Evolutionary conservation across 2,888 invertebrate species (phyloP).

Genomic region (Globia sparganii): DNA sequence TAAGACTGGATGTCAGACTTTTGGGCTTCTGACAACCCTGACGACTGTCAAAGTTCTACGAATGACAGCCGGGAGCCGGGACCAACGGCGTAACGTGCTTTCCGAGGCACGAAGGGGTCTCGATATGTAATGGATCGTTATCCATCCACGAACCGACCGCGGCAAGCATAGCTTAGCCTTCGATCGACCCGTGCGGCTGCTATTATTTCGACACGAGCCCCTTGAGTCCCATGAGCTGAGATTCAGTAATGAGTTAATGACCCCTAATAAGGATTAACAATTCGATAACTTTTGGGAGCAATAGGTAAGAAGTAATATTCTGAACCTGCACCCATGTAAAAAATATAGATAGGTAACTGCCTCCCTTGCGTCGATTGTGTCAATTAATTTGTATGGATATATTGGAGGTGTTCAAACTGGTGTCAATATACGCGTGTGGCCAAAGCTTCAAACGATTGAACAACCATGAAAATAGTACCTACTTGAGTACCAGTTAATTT

Average conservation of each 20-base stretch:
- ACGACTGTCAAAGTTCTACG: neutral
- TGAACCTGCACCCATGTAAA: neutral
- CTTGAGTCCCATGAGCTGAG: neutral
- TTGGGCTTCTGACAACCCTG: neutral
- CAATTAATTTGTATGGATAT: neutral
- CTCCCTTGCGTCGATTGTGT: neutral
- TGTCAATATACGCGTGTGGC: neutral
- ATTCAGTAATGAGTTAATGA: neutral
- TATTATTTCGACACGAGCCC: neutral
- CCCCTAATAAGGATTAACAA: neutral
- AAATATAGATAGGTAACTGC: neutral
- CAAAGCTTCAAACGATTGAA: neutral
- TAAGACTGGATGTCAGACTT: neutral
- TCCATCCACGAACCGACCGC: too few species aligned
- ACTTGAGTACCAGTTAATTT: neutral
- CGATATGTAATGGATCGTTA: too few species aligned
- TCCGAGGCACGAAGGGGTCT: neutral
- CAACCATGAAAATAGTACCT: neutral
- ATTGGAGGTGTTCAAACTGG: neutral
- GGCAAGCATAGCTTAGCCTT: neutral
- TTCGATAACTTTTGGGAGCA: neutral
- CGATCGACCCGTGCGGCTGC: neutral
- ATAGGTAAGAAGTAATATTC: neutral
- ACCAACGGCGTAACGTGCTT: neutral
- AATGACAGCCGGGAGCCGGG: neutral